Percentiles rank a stretch among this genome's conserved stretches.
These are phyloP conservation scores for Conistra vaccinii DNA, from an alignment of 2,888 invertebrate species.

Conservation along the genomic window DNA sequence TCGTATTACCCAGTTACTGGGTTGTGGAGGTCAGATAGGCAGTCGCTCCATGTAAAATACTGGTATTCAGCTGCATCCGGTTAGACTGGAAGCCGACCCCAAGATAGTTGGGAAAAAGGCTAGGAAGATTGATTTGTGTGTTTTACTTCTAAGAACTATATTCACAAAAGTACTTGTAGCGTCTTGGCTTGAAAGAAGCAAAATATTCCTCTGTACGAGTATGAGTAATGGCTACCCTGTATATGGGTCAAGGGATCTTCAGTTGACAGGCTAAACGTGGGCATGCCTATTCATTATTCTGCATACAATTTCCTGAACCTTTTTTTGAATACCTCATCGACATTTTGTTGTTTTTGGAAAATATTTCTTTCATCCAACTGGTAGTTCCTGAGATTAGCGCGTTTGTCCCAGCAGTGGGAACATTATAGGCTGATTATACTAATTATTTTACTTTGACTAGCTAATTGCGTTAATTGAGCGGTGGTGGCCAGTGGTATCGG, in stretches of 20 bases:
- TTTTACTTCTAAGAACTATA: constrained; percentile 8
- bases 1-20: too few species aligned
- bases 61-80: too few species aligned
- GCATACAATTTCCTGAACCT: constrained; percentile 13
- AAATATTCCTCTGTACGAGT: constrained; percentile 15
- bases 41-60: too few species aligned
- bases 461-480: too few species aligned
- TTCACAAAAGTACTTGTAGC: neutral
- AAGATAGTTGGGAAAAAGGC: too few species aligned
- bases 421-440: too few species aligned
- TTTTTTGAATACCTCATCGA: neutral
- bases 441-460: neutral
- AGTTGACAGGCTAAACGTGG: constrained; percentile 36
- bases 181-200: constrained; percentile 2
- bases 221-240: neutral
- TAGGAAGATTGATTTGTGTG: too few species aligned
- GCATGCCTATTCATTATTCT: constrained; percentile 38
- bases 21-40: too few species aligned
- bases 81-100: too few species aligned
- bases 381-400: too few species aligned
- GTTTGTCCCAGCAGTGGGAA: too few species aligned
- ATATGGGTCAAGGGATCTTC: constrained; percentile 46
- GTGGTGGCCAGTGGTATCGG: too few species aligned
- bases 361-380: neutral
- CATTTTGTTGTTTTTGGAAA: neutral